Evolutionary conservation across 2,797 vertebrate genomes (phyloP), one percentile per base, ranked within the genome.

Genomic region (Euphonia xanthogaster): DNA sequence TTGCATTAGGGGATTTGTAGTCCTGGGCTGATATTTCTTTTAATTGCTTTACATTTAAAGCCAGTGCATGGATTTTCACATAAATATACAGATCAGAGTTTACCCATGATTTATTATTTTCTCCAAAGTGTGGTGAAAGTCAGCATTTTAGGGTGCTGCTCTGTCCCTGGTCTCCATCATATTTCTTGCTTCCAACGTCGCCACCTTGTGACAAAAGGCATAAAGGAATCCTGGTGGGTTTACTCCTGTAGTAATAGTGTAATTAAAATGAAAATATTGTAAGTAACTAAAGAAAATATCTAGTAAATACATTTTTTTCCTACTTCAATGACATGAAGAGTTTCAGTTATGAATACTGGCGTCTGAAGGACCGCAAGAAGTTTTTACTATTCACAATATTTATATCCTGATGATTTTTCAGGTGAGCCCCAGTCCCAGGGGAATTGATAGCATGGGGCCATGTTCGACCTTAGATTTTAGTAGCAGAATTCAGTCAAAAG

Each of bases 141-240:
- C 31, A 39, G 11, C 31, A 4, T 50, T 63, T 42, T 31, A 2
- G 40, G 10, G 18, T 19, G 27, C 51, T 62, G 19, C 11, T 30
- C 22, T 35, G n/a, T 62, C 11, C 17, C 6, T 3, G 25, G 1
- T 65, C 25, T 51, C 28, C 51, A 19, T 45, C 3, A 4, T 4
- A 3, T 35, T 93, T 93, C 53, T 87, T 57, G 9, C 57, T 94
- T 88, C 78, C 66, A 37, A 80, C 12, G 17, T 80, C 85, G 94
- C 95, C 95, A 95, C 63, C 95, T 96, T 86, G 92, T 92, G 96
- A 48, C 53, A 55, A n/a, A 53, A 68, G 19, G 31, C 22, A 6
- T 9, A 37, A 77, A 88, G n/a, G 33, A 88, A 68, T 51, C 44
- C 39, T 51, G 12, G 18, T 15, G 6, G 16, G 10, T 71, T 11